Base-by-base conservation (phyloP, 1,140 invertebrate genomes). In the Euglossa dilemma region DNA sequence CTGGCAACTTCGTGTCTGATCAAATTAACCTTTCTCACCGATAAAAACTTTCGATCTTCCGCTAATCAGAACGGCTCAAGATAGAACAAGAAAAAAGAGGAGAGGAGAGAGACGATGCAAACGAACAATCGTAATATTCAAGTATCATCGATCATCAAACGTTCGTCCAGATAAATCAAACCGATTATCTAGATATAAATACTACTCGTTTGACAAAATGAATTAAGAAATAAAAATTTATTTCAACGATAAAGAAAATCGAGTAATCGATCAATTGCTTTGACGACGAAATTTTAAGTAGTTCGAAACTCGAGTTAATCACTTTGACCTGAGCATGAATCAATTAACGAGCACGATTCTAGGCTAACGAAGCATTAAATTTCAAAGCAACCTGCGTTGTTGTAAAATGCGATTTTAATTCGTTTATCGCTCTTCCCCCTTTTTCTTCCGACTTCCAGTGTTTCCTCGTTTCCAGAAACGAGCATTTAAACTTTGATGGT, bases 41-140 rank as follows among this genome's bases (percentile, higher is more conserved):
- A 23, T 50, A 50, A 45, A 73, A 80, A 80, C 57, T 72, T 80
- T 54, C 78, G 69, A 73, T 80, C 69, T 50, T 59, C 14, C 43
- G 67, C 57, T 61, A 72, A 80, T 52, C 64, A 43, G 64, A 59
- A 14, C 45, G 12, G 9, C 12, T 14, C 6, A 23, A 0, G 28
- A 28, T 2, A 28, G 9, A n/a, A 25, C 5, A n/a, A n/a, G 7
- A 23, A 43, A 11, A 63, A 52, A 50, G 45, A 7, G 25, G 20
- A 28, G 9, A 23, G 20, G 8, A 43, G 25, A 14, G 14, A n/a
- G n/a, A 18, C 23, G 57, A 73, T 59, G 57, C 69, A 50, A 80
- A 63, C 16, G 57, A 74, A 57, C 57, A 63, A 64, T 66, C 23
- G 47, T n/a, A n/a, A n/a, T n/a, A n/a, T n/a, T 52, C 52, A 18